A percentile compares a stretch with the other conserved stretches of the same genome.
These are phyloP conservation scores for Argyresthia goedartella DNA, from an alignment of 2,888 invertebrate genomes.

Conservation along the genomic window DNA sequence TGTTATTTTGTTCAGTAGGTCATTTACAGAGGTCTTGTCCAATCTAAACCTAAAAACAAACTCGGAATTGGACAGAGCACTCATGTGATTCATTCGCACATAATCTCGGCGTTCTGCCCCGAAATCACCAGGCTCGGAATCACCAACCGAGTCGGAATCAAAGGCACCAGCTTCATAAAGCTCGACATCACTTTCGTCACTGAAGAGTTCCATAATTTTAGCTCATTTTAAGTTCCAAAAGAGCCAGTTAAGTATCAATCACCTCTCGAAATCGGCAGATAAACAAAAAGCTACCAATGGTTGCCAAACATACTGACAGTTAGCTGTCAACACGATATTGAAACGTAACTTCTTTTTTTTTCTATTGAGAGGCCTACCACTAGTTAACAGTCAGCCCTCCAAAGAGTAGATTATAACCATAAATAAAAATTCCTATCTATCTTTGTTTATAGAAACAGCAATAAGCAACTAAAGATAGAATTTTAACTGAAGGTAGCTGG, in stretches of 20 bases:
- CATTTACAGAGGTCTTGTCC: background rate
- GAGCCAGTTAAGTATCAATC: background rate
- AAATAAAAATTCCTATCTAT: background rate
- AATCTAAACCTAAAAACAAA: slow-evolving; percentile 1
- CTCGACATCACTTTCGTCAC: slow-evolving; percentile 1
- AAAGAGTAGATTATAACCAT: background rate
- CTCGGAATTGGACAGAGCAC: background rate
- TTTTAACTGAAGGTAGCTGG: background rate
- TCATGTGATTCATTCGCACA: background rate
- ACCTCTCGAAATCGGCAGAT: slow-evolving; percentile 1
- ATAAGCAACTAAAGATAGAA: background rate
- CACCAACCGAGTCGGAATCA: background rate
- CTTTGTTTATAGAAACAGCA: slow-evolving; percentile 2
- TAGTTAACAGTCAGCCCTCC: slow-evolving; percentile 1
- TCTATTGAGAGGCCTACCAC: background rate
- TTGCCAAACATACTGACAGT: slow-evolving; percentile 1
- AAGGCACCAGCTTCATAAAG: slow-evolving; percentile 1
- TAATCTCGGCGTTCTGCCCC: background rate
- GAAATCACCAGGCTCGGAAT: background rate
- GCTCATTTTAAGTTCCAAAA: background rate
- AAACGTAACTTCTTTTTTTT: background rate
- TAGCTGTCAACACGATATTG: slow-evolving; percentile 3
- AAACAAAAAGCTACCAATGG: slow-evolving; percentile 1
- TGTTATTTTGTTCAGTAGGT: background rate
- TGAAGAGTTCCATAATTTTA: slow-evolving; percentile 1